phyloP scores from a whole-genome alignment of 2,113 vertebrate genomes.

The Perca schrenkii region DNA sequence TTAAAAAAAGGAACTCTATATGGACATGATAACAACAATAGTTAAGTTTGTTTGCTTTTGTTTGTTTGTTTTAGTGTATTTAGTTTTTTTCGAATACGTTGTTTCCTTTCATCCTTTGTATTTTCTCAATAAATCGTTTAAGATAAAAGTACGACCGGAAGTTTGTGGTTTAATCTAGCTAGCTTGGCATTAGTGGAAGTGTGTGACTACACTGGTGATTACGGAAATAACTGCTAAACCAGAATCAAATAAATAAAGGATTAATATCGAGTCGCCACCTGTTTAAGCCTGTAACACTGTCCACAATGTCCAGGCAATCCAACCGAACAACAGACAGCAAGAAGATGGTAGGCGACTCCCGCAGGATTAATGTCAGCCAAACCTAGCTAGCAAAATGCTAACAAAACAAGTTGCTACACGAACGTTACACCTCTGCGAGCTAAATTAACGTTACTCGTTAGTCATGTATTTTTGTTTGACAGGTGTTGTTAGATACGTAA shows the following conservation, averaged over 20 bases:
- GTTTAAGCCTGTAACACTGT: conserved; percentile 57
- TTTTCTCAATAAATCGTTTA: not conserved
- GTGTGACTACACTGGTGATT: conserved; percentile 19
- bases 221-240: conserved; percentile 56
- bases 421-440: not conserved
- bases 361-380: conserved; percentile 12
- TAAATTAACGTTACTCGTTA: not conserved
- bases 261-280: conserved; percentile 56
- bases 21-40: rapidly evolving
- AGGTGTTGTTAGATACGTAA: not conserved
- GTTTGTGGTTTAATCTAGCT: rapidly evolving
- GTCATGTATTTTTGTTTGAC: too few relatives aligned
- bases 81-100: not conserved
- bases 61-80: rapidly evolving
- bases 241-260: conserved; percentile 82
- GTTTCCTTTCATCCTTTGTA: too few relatives aligned
- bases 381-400: conserved; percentile 30
- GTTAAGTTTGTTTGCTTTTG: rapidly evolving
- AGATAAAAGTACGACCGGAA: conserved; percentile 30
- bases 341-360: conserved; percentile 91
- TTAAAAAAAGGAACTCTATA: rapidly evolving
- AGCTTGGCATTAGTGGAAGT: not conserved
- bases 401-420: not conserved
- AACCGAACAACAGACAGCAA: conserved; percentile 95
- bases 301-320: conserved; percentile 93